Percentiles rank a stretch among this genome's conserved stretches.
phyloP scores from a whole-genome alignment of 2,797 vertebrate genomes.

The Capromys pilorides region DNA sequence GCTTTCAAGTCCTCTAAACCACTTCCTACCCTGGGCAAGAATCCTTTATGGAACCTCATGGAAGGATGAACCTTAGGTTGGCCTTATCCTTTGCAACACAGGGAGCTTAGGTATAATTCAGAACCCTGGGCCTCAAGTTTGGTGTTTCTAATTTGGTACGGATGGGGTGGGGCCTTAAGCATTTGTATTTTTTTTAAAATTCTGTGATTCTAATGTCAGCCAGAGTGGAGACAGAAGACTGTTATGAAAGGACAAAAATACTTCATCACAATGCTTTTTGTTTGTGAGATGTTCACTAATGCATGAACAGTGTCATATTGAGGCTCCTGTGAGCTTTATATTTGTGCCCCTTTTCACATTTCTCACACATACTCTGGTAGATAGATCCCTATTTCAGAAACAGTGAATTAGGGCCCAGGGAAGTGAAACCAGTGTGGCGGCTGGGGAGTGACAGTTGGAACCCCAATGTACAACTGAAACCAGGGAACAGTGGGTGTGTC shows the following conservation, averaged over 20 bases:
- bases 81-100: neutral
- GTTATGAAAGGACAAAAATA: conserved; percentile 68
- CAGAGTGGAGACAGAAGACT: conserved; percentile 43
- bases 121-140: neutral
- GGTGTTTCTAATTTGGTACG: neutral
- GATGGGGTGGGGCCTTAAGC: neutral
- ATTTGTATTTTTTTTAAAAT: conserved; percentile 55
- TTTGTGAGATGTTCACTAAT: conserved; percentile 74
- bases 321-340: conserved; percentile 6
- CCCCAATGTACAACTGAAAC: conserved; percentile 78
- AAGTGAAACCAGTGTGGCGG: conserved; percentile 76
- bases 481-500: conserved; percentile 76
- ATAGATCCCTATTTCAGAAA: conserved; percentile 75
- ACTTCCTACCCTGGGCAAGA: neutral
- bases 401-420: conserved; percentile 71
- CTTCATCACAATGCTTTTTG: conserved; percentile 54
- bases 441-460: conserved; percentile 79
- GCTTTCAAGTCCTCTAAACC: neutral
- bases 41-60: neutral
- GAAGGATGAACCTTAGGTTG: conserved; percentile 1
- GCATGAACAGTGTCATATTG: conserved; percentile 48
- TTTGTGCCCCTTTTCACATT: conserved; percentile 44
- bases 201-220: conserved; percentile 55
- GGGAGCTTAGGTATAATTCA: conserved; percentile 12
- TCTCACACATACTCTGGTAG: conserved; percentile 71